Percentiles rank a stretch among this genome's conserved stretches.
These are phyloP conservation scores for Lagria hirta DNA, from an alignment of 2,888 invertebrate genomes.

Conservation along the genomic window DNA sequence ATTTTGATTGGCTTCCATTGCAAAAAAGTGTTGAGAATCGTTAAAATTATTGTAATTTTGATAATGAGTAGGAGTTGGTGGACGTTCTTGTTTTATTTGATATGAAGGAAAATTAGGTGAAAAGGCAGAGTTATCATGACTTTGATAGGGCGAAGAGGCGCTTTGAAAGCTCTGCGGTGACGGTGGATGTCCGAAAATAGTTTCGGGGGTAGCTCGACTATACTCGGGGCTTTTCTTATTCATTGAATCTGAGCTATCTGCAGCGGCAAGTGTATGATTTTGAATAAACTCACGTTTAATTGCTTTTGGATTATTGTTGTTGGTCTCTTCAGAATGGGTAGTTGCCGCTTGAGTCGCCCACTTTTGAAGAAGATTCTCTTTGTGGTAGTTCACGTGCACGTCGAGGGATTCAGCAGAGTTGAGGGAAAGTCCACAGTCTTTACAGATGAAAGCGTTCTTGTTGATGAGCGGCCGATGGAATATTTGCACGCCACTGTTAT, in stretches of 20 bases:
- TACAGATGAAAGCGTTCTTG: conserved; percentile 67
- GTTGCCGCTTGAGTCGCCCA: conserved; percentile 64
- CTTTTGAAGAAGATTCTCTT: conserved; percentile 73
- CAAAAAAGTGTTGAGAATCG: conserved; percentile 45
- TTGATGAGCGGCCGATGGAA: conserved; percentile 58
- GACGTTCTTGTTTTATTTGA: conserved; percentile 52
- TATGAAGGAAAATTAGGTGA: conserved; percentile 55
- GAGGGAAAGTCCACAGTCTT: conserved; percentile 73
- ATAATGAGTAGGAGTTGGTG: conserved; percentile 44
- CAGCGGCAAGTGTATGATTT: conserved; percentile 63
- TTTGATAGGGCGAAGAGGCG: conserved; percentile 68
- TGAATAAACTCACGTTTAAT: conserved; percentile 60
- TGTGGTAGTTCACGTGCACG: conserved; percentile 76
- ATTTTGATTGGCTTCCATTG: conserved; percentile 47
- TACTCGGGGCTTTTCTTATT: conserved; percentile 64
- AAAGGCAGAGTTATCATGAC: conserved; percentile 59
- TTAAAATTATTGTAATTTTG: conserved; percentile 36
- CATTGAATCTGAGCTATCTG: conserved; percentile 73
- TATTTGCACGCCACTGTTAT: conserved; percentile 43
- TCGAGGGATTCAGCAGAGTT: conserved; percentile 76
- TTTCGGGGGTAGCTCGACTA: conserved; percentile 61
- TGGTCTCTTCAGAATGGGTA: conserved; percentile 59
- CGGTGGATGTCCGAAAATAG: conserved; percentile 64
- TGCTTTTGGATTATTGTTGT: conserved; percentile 59
- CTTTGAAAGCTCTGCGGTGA: conserved; percentile 68